A percentile compares a stretch with the other conserved stretches of the same genome.
Evolutionary conservation across 1,140 invertebrate species (phyloP).

Genomic region (Holcopasites calliopsidis): DNA sequence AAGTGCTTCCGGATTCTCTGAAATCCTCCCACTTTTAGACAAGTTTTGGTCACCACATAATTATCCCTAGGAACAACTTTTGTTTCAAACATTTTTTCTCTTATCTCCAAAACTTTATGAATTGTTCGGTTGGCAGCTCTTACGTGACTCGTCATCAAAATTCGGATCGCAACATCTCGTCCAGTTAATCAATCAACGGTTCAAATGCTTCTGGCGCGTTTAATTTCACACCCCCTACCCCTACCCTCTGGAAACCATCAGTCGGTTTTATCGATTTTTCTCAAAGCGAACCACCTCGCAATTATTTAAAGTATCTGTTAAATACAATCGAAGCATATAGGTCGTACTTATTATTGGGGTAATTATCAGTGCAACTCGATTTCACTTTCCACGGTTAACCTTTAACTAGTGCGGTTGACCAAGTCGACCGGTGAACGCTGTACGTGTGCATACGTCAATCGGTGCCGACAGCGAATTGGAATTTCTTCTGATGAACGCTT

Average conservation of each 20-base stretch:
- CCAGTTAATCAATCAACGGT: slow-evolving; percentile 41
- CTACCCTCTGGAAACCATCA: background rate
- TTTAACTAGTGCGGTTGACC: slow-evolving; percentile 10
- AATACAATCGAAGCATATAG: background rate
- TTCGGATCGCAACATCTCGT: slow-evolving; percentile 29
- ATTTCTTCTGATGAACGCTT: slow-evolving; percentile 2
- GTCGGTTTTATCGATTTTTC: background rate
- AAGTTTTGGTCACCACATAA: no score
- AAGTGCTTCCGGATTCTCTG: no score
- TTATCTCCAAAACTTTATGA: no score
- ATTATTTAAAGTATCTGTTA: slow-evolving; percentile 2
- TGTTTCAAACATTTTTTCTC: no score
- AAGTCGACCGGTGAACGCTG: background rate
- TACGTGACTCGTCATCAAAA: slow-evolving; percentile 40
- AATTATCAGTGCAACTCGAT: background rate
- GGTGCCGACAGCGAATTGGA: background rate
- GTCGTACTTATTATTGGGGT: background rate
- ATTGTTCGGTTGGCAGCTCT: no score
- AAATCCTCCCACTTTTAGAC: no score
- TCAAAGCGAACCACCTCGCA: background rate
- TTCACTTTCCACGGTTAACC: background rate
- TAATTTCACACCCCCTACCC: background rate
- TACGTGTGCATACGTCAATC: background rate
- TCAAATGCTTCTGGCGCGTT: slow-evolving; percentile 38
- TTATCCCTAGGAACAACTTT: no score